A percentile compares a stretch with the other conserved stretches of the same genome.
Conservation (phyloP, 2,113 vertebrate genomes). For the Jaculus jaculus region DNA sequence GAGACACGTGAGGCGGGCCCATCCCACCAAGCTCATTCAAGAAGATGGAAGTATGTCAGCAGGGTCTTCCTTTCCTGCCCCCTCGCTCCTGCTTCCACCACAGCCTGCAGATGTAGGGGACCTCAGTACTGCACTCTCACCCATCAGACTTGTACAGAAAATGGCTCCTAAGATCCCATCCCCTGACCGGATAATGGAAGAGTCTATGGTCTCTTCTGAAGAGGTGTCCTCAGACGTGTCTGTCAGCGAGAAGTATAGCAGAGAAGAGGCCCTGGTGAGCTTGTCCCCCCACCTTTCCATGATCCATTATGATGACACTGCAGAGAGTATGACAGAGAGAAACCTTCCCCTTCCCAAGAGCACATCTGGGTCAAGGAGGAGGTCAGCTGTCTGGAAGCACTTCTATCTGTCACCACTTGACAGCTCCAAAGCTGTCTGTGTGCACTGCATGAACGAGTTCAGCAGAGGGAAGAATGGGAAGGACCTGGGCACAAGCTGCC, state of each 20-base stretch:
- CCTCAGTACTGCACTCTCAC: conserved; percentile 84
- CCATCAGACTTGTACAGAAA: conserved; percentile 89
- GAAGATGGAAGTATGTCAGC: conserved; percentile 86
- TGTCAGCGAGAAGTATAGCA: conserved; percentile 85
- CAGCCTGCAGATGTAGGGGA: conserved; percentile 80
- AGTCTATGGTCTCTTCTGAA: conserved; percentile 87
- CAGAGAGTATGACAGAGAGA: conserved; percentile 86
- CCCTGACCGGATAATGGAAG: conserved; percentile 87
- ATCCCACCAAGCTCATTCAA: conserved; percentile 92
- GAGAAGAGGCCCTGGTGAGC: conserved; percentile 82
- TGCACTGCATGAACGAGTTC: conserved; percentile 99
- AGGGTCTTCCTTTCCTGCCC: conserved; percentile 80
- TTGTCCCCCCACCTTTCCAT: conserved; percentile 85
- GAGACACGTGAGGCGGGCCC: conserved; percentile 96
- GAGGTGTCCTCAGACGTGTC: conserved; percentile 89
- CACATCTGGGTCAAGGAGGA: conserved; percentile 90
- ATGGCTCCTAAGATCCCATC: conserved; percentile 89
- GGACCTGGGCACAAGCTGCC: conserved; percentile 96
- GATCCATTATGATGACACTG: conserved; percentile 87
- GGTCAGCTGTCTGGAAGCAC: conserved; percentile 98
- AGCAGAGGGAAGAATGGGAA: conserved; percentile 98
- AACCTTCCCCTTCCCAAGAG: conserved; percentile 88
- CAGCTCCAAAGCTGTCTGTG: conserved; percentile 97
- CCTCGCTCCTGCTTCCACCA: conserved; percentile 83
- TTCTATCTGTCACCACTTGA: conserved; percentile 96